Base-by-base conservation (phyloP, 2,888 invertebrate species). In the Imbricaverruca yamaguchii region DNA sequence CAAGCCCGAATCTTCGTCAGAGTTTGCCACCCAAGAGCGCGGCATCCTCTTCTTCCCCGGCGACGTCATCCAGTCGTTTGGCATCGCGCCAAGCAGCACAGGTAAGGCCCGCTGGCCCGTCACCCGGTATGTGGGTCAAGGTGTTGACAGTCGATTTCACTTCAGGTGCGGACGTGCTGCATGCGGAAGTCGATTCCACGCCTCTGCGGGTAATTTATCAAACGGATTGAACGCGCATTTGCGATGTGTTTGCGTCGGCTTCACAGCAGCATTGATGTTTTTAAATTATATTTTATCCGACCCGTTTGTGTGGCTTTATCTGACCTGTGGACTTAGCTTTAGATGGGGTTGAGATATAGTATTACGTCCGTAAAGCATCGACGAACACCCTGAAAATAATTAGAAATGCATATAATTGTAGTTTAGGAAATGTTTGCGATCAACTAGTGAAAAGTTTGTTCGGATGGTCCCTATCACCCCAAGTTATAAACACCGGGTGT, bases 61-160 rank as follows among this genome's bases (percentile, higher is more conserved):
- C 13, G 39, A 69, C 39, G 69, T 69, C 69, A 69, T 69, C 69
- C 69, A 69, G 15, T 69, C 69, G 39, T 69, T 69, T 69, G 69
- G 69, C 69, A 69, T 69, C 69, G 69, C 0, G 10, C 69, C 69
- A 69, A 69, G 69, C 69, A 4, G 13, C 39, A 8, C 69, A 15
- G 69, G 69, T 69, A 39, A 69, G 69, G 25, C 13, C 12, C 25
- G 11, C 39, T 39, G 39, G 39, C 39, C 39, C 39, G 39, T 39
- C 39, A 39, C 39, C 23, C 15, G 4, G 4, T 6, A 39, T 69
- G 25, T 69, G 69, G 7, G 13, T 69, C 23, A 69, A 6, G 69
- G 4, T 15, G 25, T 25, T 13, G 12, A 39, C 12, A 39, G 13
- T 10, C 23, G 69, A 25, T 69, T 69, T 69, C 69, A 25, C 69